Evolutionary conservation across 2,113 vertebrate species (phyloP), one percentile per base, ranked within the genome.

Genomic region (Silurus asotus): DNA sequence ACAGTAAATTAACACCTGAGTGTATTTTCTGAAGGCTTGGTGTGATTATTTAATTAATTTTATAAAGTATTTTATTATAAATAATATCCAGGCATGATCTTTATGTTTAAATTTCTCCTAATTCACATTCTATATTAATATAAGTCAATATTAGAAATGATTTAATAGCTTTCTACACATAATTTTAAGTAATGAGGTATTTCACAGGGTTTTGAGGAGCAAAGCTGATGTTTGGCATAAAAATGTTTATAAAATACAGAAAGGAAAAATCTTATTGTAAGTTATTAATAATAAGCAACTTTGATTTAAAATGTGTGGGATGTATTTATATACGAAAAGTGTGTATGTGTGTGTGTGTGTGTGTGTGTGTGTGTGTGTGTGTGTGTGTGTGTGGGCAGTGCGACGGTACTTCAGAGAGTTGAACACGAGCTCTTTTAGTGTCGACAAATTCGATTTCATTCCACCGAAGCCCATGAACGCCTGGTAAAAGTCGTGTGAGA

Each of bases 401-500:
- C 65, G 55, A 0, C 0, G 93, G 95, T 91, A 98, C 97, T 93
- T 95, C 76, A 99, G 94, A 49, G 98, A 99, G 91, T 97, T 97
- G 0, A 96, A 84, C 8, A 95, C 95, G 64, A 99, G 93, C 88
- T 97, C 92, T 90, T 98, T 99, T 15, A 99, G 94, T 8, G 95
- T 96, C 79, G 94, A 95, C 84, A 98, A 15, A 75, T 96, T 90
- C 0, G 96, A 95, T 0, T 83, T 93, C 85, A 95, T 90, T 19
- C 97, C 97, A 10, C 96, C 97, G 0, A 99, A 93, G 81, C 96
- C 98, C 94, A 98, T 95, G 87, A 98, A 97, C 8, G 92, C 96
- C 92, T 98, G 94, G 0, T 98, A 98, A 92, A 97, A 98, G 90
- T 98, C 97, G 3, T 97, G 95, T 0, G 97, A 98, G 67, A 98